Base-by-base conservation (phyloP, 2,113 vertebrate species). In the Charina bottae region DNA sequence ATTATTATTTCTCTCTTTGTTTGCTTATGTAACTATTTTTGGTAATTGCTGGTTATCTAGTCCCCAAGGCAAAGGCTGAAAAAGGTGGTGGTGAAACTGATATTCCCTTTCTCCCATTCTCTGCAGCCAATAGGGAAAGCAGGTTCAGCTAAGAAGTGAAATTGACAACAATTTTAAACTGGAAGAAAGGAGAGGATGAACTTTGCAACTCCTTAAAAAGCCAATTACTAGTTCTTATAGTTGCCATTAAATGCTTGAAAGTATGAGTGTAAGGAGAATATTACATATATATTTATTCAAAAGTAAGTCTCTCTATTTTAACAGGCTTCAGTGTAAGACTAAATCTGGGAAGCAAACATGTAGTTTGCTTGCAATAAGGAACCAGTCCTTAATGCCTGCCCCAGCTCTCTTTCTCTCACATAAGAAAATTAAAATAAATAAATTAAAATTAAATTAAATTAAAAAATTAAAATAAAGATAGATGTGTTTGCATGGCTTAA, bases 21-120 rank as follows among this genome's bases (percentile, higher is more conserved):
- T 89, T 92, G 46, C 91, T 84, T 92, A 55, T 21, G 60, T 83
- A 88, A 89, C 28, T n/a, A 83, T 62, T 64, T 88, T 92, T n/a
- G 72, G 8, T 88, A 88, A 83, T 87, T 87, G 85, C 55, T 60
- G 68, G 83, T 92, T 49, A 92, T 92, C 86, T 60, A 62, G 42
- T 19, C 7, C 13, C 91, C 58, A 33, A 8, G 37, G 56, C 23
- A 62, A 85, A 85, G 56, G 23, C 62, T 21, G 62, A 2, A 55
- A 64, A 54, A 26, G 28, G 19, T 42, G 72, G 53, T 6, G 49
- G 23, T 46, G 33, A 78, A 87, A 58, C 2, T 6, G 24, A 12
- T 37, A 58, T 23, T 42, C 9, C 60, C 49, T 90, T 46, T 49
- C 9, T 28, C 37, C 26, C 26, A 11, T 83, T 85, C 42, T 62